Conservation (phyloP, 2,888 invertebrate species). For the Nebria brevicollis region DNA sequence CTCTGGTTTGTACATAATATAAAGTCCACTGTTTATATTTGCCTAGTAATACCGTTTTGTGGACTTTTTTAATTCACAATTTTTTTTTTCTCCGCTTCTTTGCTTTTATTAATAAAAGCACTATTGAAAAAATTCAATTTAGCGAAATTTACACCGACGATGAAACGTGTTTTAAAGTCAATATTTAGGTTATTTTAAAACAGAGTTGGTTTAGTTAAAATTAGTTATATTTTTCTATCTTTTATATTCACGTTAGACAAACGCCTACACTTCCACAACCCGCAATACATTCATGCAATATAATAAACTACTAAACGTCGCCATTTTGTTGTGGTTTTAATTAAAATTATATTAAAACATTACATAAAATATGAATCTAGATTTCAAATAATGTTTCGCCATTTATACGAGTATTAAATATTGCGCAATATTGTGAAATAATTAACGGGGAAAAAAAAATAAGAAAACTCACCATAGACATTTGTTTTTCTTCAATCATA, state of each 20-base stretch:
- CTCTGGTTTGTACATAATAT: slow-evolving; percentile 47
- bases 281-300: background rate
- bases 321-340: too few species aligned
- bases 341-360: too few species aligned
- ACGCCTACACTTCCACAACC: background rate
- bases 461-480: slow-evolving; percentile 58
- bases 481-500: slow-evolving; percentile 69
- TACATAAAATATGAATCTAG: too few species aligned
- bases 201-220: background rate
- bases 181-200: background rate
- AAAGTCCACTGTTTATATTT: slow-evolving; percentile 61
- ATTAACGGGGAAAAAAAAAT: slow-evolving; percentile 22
- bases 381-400: too few species aligned
- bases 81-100: background rate
- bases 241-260: background rate
- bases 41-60: slow-evolving; percentile 59
- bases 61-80: slow-evolving; percentile 51
- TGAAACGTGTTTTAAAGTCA: background rate
- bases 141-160: background rate
- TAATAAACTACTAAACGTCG: too few species aligned
- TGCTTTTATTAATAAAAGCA: background rate
- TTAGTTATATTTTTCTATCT: background rate
- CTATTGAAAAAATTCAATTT: slow-evolving; percentile 1
- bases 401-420: too few species aligned
- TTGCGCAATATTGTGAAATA: background rate